These are phyloP conservation scores for Lates calcarifer DNA, from an alignment of 2,113 vertebrate genomes.

Conservation along the genomic window DNA sequence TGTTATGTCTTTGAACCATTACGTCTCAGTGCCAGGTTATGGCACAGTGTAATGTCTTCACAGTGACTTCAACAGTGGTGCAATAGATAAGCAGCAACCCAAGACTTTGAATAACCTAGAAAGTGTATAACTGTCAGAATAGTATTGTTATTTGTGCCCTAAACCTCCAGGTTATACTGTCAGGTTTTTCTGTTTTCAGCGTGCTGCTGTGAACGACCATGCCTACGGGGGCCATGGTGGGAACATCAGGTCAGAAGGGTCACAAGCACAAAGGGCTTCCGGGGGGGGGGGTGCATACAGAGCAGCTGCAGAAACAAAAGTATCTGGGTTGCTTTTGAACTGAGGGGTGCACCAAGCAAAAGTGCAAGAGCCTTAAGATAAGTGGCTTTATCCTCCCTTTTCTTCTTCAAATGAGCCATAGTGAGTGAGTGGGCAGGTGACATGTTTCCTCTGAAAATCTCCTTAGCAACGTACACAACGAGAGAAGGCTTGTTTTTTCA, in stretches of 20 bases:
- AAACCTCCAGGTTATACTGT: constrained; percentile 35
- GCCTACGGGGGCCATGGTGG: constrained; percentile 54
- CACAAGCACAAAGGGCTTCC: constrained; percentile 69
- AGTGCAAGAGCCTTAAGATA: constrained; percentile 38
- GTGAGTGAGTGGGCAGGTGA: constrained; percentile 40
- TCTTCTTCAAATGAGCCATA: constrained; percentile 35
- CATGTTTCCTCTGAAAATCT: constrained; percentile 5
- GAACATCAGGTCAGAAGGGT: constrained; percentile 72
- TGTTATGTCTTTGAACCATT: neutral
- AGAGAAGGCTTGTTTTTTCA: neutral
- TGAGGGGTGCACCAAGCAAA: constrained; percentile 12
- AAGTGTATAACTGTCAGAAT: constrained; percentile 10
- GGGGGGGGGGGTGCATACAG: constrained; percentile 25
- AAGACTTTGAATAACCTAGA: constrained; percentile 8
- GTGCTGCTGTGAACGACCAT: constrained; percentile 23
- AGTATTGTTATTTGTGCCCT: constrained; percentile 5
- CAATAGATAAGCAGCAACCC: neutral
- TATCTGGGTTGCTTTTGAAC: constrained; percentile 49
- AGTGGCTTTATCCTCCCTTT: constrained; percentile 37
- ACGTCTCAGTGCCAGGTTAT: constrained; percentile 13
- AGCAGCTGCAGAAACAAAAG: constrained; percentile 67
- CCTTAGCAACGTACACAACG: constrained; percentile 33
- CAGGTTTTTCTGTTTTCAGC: constrained; percentile 45
- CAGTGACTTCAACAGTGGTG: neutral
- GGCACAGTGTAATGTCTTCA: neutral